phyloP scores from a whole-genome alignment of 2,113 vertebrate genomes.

The Pomatorhinus ruficollis region DNA sequence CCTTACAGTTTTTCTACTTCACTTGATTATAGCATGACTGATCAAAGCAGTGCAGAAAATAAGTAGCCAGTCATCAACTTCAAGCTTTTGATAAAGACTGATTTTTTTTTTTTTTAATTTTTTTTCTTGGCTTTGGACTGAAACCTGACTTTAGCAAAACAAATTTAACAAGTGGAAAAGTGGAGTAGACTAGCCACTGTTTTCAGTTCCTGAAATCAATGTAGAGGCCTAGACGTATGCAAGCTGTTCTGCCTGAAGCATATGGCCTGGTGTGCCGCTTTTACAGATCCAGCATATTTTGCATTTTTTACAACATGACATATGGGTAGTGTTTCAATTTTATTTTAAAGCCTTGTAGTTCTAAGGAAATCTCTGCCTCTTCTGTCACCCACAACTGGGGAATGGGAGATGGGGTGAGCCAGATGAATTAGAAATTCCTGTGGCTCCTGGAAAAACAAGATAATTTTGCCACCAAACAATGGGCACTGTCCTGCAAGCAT shows the following conservation, averaged over 20 bases:
- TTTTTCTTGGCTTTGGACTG: background rate
- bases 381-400: background rate
- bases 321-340: constrained; percentile 31
- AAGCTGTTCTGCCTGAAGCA: constrained; percentile 60
- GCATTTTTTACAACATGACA: constrained; percentile 51
- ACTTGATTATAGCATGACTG: background rate
- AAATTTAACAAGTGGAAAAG: constrained; percentile 40
- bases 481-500: background rate
- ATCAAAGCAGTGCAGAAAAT: background rate
- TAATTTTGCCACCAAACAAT: background rate
- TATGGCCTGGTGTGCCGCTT: constrained; percentile 50
- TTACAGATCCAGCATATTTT: constrained; percentile 49
- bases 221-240: constrained; percentile 27
- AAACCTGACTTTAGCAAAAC: constrained; percentile 35
- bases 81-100: background rate
- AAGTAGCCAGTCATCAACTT: background rate
- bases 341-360: background rate
- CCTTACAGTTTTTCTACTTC: background rate
- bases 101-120: too few species aligned
- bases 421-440: background rate
- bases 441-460: background rate
- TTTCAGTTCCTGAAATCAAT: constrained; percentile 40
- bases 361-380: constrained; percentile 33
- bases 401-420: background rate
- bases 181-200: constrained; percentile 31